Base-by-base conservation (phyloP, 1,140 invertebrate genomes). In the Bombyx mandarina region DNA sequence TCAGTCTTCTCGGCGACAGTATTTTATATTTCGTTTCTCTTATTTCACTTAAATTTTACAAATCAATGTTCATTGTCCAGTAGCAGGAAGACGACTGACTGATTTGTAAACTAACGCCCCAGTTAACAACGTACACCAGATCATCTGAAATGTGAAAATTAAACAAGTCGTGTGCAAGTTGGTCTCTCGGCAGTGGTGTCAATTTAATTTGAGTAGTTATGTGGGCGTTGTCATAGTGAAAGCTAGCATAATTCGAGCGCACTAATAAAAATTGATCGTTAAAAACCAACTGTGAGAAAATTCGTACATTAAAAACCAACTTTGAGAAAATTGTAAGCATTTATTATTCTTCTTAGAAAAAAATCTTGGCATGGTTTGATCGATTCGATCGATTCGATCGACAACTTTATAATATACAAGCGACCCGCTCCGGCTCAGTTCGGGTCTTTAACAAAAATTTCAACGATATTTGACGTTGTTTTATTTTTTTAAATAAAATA, bases 131-230 rank as follows among this genome's bases (percentile, higher is more conserved):
- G 63, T 47, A 70, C 73, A 75, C 69, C 76, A 77, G 61, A 66
- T 47, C 56, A 58, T 69, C 63, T 65, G 67, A 73, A 76, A 82
- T 82, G 62, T 72, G 61, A 76, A 75, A 69, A 62, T 73, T 64
- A 79, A 86, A 86, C 78, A 86, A 46, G 63, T 59, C 67, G 74
- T 72, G 67, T 60, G 62, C 64, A 52, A 60, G 65, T 60, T 64
- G 58, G 60, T 69, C 60, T 69, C 60, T 65, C 65, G 62, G 63
- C 62, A 61, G 56, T 46, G 71, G 72, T 81, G 80, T 75, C 57
- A 83, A 83, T 86, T 83, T 60, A 79, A 86, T 86, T 86, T 82
- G 69, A 69, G 60, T 59, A 64, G 70, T 56, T 56, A n/a, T 6
- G 52, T 54, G 52, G 52, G 43, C 43, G 43, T 66, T 60, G 65